phyloP scores from a whole-genome alignment of 2,113 vertebrate species.

The Carassius carassius region DNA sequence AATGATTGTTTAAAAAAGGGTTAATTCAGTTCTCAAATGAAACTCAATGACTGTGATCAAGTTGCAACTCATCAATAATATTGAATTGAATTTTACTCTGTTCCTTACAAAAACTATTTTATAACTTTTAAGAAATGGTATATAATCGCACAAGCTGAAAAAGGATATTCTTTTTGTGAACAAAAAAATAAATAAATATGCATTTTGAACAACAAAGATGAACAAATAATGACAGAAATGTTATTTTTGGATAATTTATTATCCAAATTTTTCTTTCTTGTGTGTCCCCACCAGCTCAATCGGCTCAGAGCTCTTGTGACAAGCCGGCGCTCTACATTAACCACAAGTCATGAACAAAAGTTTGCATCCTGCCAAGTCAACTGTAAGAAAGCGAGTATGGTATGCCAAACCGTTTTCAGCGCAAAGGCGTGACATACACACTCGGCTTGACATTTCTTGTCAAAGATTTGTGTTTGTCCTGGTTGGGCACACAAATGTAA shows the following conservation, averaged over 20 bases:
- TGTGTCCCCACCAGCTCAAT: neutral
- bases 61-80: neutral
- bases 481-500: conserved; percentile 43
- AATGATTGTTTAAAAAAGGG: neutral
- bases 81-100: neutral
- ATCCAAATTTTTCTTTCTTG: neutral
- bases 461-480: conserved; percentile 53
- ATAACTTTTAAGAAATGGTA: too few species aligned
- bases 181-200: neutral
- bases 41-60: neutral
- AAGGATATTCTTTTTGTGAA: neutral
- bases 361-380: conserved; percentile 16
- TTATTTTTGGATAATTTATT: neutral
- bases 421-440: neutral
- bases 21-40: neutral
- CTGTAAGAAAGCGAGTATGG: neutral
- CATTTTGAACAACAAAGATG: neutral
- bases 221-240: neutral
- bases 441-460: conserved; percentile 36
- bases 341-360: conserved; percentile 13
- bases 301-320: neutral
- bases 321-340: conserved; percentile 8
- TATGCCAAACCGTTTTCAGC: conserved; percentile 17
- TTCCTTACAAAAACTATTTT: neutral
- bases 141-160: neutral